Evolutionary conservation across 2,113 vertebrate species (phyloP), one percentile per base, ranked within the genome.

Genomic region (Scomber scombrus): DNA sequence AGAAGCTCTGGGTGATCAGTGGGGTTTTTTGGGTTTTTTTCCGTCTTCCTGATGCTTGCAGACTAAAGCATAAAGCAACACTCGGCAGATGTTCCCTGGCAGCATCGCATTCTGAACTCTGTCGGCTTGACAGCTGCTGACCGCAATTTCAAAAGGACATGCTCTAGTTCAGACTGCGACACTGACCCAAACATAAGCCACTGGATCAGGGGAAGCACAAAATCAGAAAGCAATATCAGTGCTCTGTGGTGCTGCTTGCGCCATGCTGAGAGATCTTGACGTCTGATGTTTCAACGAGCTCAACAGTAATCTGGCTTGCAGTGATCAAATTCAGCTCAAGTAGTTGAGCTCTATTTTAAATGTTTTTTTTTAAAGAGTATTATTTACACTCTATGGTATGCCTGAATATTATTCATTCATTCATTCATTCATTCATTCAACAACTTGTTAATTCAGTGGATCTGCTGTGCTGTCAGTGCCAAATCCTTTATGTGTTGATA

Each of bases 101-200:
- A 82, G 88, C 83, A 69, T 90, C 83, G 31, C 65, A 65, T 88
- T 81, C 65, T 89, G 79, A 90, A 89, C 86, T 80, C 89, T 71
- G 72, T 56, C 23, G 50, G 84, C 82, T 77, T 80, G 82, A 91
- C 92, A 95, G 93, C 91, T 93, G 94, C 91, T 93, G 94, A 93
- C 89, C 85, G 85, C 87, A 85, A 92, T 93, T 92, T 75, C 61
- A 87, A 93, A 90, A 87, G 89, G 88, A 89, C 91, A 89, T 83
- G 88, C 71, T 92, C 87, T 62, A 93, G 83, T 88, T 91, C 79
- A 74, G 83, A 63, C 75, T 56, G 65, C 56, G 18, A 89, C 87
- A 88, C 87, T 79, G 86, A 88, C 89, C 90, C 85, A 84, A 89
- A 88, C 92, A 86, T 87, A 93, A 91, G 89, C 89, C 88, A 85